Base-by-base conservation (phyloP, 2,797 vertebrate species). In the Pipistrellus pipistrellus region DNA sequence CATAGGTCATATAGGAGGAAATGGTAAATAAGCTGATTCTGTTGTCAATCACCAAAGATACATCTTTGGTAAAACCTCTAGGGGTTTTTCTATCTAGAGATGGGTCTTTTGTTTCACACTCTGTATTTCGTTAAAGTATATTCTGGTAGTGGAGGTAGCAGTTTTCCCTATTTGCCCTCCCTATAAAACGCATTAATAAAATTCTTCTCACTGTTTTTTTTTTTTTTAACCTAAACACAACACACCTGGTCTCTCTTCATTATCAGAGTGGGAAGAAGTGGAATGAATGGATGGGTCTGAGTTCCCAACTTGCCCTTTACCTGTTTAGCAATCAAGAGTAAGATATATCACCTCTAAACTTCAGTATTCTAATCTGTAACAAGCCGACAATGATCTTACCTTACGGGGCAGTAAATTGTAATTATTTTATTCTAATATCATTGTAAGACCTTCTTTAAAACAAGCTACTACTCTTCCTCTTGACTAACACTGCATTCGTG, bases 151-250 rank as follows among this genome's bases (percentile, higher is more conserved):
- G 82, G 46, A 82, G 64, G 77, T 3, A 73, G 64, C 6, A 78
- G 23, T 15, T 81, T 75, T 8, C 17, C n/a, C 12, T 55, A 2
- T 30, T 68, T 89, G 10, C 48, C 18, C 57, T 57, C 20, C 41
- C 11, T 62, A n/a, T 27, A 38, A 18, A 76, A 46, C 27, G 21
- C 25, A 66, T 73, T 87, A 69, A 75, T 51, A 66, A 78, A 89
- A 6, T 94, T 77, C 41, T 94, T 90, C 46, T 15, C 13, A 48
- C 25, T 82, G 32, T 13, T 89, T 75, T 85, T 89, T 75, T 85
- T 73, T 38, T 15, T 89, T 75, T 85, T 38, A 96, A 80, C 1
- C 66, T 66, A 81, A 71, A 84, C 53, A 75, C 32, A 76, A 35
- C 41, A 88, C 5, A 55, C 73, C 11, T 35, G 20, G 13, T 55